Percentiles rank a stretch among this genome's conserved stretches.
Conservation (phyloP, 2,888 invertebrate species). For the Andrena bicolor region DNA sequence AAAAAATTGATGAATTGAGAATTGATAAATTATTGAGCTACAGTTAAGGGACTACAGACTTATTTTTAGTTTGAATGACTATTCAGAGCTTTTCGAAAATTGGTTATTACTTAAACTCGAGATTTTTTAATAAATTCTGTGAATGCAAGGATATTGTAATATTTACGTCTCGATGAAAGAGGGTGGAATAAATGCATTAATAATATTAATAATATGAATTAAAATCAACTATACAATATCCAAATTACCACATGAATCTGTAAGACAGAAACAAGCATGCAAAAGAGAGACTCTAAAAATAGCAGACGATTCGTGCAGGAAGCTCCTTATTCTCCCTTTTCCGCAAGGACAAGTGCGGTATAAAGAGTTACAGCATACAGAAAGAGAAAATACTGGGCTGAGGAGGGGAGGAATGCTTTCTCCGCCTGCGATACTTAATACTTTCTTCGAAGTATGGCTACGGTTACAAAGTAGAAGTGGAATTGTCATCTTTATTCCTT, state of each 20-base stretch:
- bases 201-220: neutral
- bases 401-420: neutral
- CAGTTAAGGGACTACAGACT: too few relatives aligned
- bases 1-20: too few relatives aligned
- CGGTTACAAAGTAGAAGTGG: constrained; percentile 1
- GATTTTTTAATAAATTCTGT: too few relatives aligned
- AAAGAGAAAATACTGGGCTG: neutral
- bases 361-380: constrained; percentile 3
- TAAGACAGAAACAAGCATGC: neutral
- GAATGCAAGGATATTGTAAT: too few relatives aligned
- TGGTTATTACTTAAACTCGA: too few relatives aligned
- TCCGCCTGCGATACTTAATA: neutral
- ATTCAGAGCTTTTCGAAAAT: too few relatives aligned
- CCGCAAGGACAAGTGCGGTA: neutral
- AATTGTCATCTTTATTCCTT: neutral
- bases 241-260: neutral
- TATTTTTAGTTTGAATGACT: too few relatives aligned
- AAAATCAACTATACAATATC: neutral
- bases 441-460: neutral
- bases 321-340: neutral
- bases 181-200: neutral
- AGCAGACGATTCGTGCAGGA: neutral
- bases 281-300: neutral
- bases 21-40: too few relatives aligned
- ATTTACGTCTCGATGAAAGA: too few relatives aligned